Evolutionary conservation across 2,797 vertebrate genomes (phyloP).

Genomic region (Eupleurogrammus muticus): DNA sequence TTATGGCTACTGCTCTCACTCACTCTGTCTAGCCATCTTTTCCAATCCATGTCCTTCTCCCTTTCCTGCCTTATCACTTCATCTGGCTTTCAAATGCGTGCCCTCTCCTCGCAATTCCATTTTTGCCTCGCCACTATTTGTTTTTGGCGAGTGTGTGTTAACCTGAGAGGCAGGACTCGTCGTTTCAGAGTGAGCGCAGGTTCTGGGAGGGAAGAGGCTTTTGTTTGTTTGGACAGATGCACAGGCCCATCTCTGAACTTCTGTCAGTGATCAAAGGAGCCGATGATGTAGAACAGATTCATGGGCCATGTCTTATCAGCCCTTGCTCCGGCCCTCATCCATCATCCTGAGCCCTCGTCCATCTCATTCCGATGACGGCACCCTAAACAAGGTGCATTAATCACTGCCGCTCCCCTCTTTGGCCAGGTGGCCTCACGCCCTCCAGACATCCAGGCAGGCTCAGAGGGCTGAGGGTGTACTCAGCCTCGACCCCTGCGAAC

Average conservation of each 20-base stretch:
- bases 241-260: constrained; percentile 92
- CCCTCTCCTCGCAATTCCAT: constrained; percentile 48
- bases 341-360: constrained; percentile 90
- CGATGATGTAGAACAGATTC: constrained; percentile 98
- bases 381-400: constrained; percentile 97
- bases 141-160: constrained; percentile 63
- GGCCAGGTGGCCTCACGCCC: constrained; percentile 92
- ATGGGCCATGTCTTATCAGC: constrained; percentile 96
- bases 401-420: constrained; percentile 85
- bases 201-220: constrained; percentile 74
- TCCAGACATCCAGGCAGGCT: constrained; percentile 83
- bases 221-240: constrained; percentile 96
- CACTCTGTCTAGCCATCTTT: constrained; percentile 53
- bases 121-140: constrained; percentile 58
- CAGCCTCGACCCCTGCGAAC: neutral
- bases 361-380: constrained; percentile 89
- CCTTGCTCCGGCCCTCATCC: constrained; percentile 88
- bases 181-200: constrained; percentile 45
- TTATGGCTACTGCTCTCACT: constrained; percentile 67
- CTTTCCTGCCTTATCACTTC: constrained; percentile 59
- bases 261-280: constrained; percentile 95
- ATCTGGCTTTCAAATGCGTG: constrained; percentile 50
- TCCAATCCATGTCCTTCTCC: constrained; percentile 44
- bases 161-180: constrained; percentile 64
- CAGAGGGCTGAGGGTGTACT: constrained; percentile 47